A percentile compares a stretch with the other conserved stretches of the same genome.
These are phyloP conservation scores for Triplophysa yarkandensis DNA, from an alignment of 2,797 vertebrate species.

Conservation along the genomic window DNA sequence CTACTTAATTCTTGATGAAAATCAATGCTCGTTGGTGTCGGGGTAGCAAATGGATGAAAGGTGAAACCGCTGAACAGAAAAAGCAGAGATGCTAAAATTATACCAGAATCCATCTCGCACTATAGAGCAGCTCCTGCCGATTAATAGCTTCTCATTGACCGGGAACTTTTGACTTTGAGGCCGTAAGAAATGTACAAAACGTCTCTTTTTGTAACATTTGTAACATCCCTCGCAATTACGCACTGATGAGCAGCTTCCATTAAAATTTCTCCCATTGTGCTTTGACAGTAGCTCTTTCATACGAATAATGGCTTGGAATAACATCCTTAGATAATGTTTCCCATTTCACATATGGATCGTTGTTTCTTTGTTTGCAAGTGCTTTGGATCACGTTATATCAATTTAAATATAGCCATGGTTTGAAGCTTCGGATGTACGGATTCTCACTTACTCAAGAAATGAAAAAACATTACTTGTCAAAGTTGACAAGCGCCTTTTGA, in stretches of 20 bases:
- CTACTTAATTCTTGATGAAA: slow-evolving; percentile 55
- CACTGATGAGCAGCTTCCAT: slow-evolving; percentile 21
- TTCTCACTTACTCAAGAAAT: no score
- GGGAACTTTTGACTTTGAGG: slow-evolving; percentile 8
- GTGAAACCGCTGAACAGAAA: slow-evolving; percentile 43
- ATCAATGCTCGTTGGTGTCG: slow-evolving; percentile 50
- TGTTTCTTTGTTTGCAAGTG: not conserved
- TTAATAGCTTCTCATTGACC: slow-evolving; percentile 32
- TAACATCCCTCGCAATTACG: slow-evolving; percentile 21
- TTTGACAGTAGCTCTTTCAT: slow-evolving; percentile 21
- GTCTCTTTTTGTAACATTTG: not conserved
- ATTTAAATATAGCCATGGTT: no score
- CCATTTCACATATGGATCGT: not conserved
- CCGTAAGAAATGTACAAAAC: slow-evolving; percentile 27
- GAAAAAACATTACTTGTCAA: no score
- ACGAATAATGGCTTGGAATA: not conserved
- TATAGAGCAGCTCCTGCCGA: slow-evolving; percentile 4
- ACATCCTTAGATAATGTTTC: not conserved
- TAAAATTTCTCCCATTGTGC: slow-evolving; percentile 28
- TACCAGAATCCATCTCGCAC: slow-evolving; percentile 20
- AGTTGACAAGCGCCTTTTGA: no score
- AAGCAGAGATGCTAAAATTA: slow-evolving; percentile 34
- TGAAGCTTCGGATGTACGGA: no score
- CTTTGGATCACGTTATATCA: not conserved
- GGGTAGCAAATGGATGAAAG: slow-evolving; percentile 50